Base-by-base conservation (phyloP, 2,797 vertebrate species). In the Typhlichthys eigenmanni region DNA sequence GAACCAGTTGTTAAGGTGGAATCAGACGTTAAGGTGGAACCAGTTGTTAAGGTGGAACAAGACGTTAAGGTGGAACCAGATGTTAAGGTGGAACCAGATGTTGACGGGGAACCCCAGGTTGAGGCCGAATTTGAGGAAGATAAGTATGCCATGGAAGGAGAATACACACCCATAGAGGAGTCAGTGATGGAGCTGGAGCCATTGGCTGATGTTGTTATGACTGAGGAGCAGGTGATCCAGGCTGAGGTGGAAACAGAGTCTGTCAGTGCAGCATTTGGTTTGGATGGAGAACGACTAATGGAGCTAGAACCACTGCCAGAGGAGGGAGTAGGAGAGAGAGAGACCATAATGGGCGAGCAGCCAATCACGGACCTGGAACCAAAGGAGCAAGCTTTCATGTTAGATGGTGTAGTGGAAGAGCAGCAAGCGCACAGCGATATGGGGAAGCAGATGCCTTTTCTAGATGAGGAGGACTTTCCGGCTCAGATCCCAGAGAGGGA, bases 171-270 rank as follows among this genome's bases (percentile, higher is more conserved):
- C 6, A 38, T 17, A 14, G 54, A 9, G 0, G 69, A 74, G 6
- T 45, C 72, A 13, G 17, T 49, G 24, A 62, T 66, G 73, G 56
- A 82, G 50, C 10, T 68, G 48, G 72, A 79, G 17, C 74, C 61
- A 0, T 38, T 72, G 32, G 45, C 56, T n/a, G 55, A 71, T 0
- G 45, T 70, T 3, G 10, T 24, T 2, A 19, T 55, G 47, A 34
- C 29, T 43, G 55, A 1, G 32, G 34, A 75, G 2, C 46, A 74
- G 48, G 16, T 7, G 19, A 46, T 5, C 1, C 0, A 66, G 0
- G 16, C 6, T 0, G 66, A 73, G 45, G 34, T 63, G 5, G 24
- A 24, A 16, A 53, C 62, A 5, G 10, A 24, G 14, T n/a, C 52
- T 59, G 0, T 70, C 4, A 66, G 11, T 14, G 24, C 19, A 0